These are phyloP conservation scores for Athene cunicularia DNA, from an alignment of 2,113 vertebrate species.

Conservation along the genomic window DNA sequence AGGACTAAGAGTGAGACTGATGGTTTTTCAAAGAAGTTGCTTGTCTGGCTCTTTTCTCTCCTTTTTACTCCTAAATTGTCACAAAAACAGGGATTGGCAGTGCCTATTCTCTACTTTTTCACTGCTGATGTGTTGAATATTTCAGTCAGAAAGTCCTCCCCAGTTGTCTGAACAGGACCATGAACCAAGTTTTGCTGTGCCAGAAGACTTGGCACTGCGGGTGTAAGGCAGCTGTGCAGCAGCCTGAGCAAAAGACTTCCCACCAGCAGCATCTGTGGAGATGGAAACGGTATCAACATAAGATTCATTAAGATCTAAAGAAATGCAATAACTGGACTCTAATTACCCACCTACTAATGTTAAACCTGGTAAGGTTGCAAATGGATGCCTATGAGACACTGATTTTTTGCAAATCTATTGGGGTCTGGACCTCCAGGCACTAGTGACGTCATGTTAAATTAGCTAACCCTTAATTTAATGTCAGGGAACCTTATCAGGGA, in stretches of 20 bases:
- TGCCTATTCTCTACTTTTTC: background rate
- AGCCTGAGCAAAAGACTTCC: background rate
- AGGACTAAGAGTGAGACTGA: background rate
- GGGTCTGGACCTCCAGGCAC: background rate
- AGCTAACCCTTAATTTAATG: background rate
- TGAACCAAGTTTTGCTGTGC: background rate
- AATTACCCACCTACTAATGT: background rate
- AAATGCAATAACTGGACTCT: background rate
- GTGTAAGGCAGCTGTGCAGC: background rate
- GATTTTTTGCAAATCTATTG: background rate
- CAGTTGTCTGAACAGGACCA: background rate
- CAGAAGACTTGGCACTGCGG: background rate
- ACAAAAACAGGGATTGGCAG: background rate
- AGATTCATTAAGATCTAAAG: background rate
- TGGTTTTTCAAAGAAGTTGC: background rate
- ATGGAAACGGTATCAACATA: background rate
- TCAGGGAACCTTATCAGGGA: background rate
- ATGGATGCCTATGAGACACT: background rate
- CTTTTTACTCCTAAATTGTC: background rate
- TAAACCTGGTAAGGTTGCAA: background rate
- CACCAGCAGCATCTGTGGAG: background rate
- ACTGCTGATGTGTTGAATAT: background rate
- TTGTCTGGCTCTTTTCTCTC: background rate
- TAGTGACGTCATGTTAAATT: rapidly evolving
- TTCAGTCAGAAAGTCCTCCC: background rate